Base-by-base conservation (phyloP, 2,113 vertebrate genomes). In the Dermatemys mawii region DNA sequence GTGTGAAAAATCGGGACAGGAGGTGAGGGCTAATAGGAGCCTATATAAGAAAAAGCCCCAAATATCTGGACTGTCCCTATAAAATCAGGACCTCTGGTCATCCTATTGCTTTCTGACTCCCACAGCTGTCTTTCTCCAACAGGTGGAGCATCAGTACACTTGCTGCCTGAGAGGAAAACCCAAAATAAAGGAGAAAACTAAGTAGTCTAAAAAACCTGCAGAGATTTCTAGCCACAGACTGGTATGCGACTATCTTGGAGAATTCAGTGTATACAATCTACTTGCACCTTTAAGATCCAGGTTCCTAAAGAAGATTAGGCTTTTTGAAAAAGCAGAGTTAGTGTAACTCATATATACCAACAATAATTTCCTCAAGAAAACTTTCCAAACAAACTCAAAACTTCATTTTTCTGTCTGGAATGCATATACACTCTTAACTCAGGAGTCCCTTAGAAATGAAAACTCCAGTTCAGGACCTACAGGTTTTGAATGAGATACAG, bases 211-310 rank as follows among this genome's bases (percentile, higher is more conserved):
- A 8, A 63, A 76, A 12, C 27, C 38, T 86, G 63, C 3, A 92
- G 44, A 38, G 48, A 38, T 14, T 54, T 53, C 57, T 90, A 91
- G 70, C 41, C 38, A 82, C n/a, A 81, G n/a, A 70, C 0, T 6
- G 1, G 50, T 5, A 10, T 6, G 5, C 44, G 57, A 26, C 2
- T 60, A 46, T n/a, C 95, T 86, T 78, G 63, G 22, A 63, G 41
- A 90, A 94, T 21, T 57, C 29, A 19, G 38, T 32, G 27, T 0
- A 51, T 51, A 84, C 8, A 21, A 55, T 76, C 27, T 51, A 49
- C 32, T 70, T 38, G 21, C 8, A 22, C 17, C 3, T 67, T 60
- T 86, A 60, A 24, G 0, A 0, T 27, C 35, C 76, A 0, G n/a
- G 12, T 50, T 81, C n/a, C 38, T 73, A 57, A 70, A 38, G 2